A percentile compares a stretch with the other conserved stretches of the same genome.
Conservation (phyloP, 2,888 invertebrate genomes). For the Chrysomela aeneicollis region DNA sequence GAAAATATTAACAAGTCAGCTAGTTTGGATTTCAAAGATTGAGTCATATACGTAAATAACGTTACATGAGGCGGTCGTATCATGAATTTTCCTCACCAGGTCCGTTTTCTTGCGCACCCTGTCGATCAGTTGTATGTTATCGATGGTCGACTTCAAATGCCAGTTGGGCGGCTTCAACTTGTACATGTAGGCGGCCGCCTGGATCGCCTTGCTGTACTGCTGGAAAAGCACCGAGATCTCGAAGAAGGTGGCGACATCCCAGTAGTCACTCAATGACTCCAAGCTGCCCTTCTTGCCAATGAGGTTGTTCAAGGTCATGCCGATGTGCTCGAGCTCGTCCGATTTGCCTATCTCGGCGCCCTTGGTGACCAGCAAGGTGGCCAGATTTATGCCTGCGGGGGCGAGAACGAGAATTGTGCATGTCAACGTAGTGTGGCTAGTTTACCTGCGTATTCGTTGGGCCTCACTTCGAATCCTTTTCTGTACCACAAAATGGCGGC, state of each 20-base stretch:
- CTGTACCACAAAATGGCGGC: constrained; percentile 98
- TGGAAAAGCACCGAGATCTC: constrained; percentile 97
- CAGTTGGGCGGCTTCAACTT: constrained; percentile 89
- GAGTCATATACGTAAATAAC: no score
- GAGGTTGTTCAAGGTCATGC: constrained; percentile 93
- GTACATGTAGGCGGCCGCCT: constrained; percentile 88
- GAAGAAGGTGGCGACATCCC: constrained; percentile 99
- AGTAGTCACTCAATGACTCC: constrained; percentile 92
- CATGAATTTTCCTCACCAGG: no score
- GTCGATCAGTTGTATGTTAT: constrained; percentile 73
- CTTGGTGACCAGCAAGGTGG: constrained; percentile 94
- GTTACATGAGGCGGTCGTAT: no score
- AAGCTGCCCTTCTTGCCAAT: constrained; percentile 98
- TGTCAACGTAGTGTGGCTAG: not conserved
- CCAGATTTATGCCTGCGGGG: constrained; percentile 95
- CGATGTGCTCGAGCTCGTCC: constrained; percentile 90
- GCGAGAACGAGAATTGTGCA: no score
- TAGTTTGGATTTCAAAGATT: no score
- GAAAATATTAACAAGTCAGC: no score
- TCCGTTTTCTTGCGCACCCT: constrained; percentile 85
- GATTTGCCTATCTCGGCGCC: constrained; percentile 95
- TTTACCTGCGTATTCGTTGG: constrained; percentile 93
- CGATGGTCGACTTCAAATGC: constrained; percentile 85
- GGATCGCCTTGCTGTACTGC: constrained; percentile 95
- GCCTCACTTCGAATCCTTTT: constrained; percentile 97